Conservation (phyloP, 2,113 vertebrate genomes). For the Girardinichthys multiradiatus region DNA sequence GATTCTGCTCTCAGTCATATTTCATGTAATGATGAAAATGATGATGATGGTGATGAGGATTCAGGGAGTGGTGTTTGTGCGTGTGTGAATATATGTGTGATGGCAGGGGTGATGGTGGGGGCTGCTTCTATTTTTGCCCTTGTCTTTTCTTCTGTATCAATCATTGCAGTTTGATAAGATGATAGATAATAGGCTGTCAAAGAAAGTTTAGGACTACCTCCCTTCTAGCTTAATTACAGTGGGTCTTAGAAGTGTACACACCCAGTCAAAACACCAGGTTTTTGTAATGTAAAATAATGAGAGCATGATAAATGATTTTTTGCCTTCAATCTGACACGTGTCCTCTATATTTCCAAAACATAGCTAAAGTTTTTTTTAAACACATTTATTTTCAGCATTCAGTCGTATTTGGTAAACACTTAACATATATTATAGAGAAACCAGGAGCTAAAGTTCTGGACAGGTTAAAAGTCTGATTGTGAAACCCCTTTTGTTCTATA, state of each 20-base stretch:
- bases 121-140: constrained; percentile 73
- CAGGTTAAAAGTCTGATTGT: too few species aligned
- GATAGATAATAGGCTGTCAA: constrained; percentile 52
- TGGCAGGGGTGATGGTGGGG: constrained; percentile 22
- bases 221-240: background rate
- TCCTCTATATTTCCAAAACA: background rate
- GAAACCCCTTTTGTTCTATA: too few species aligned
- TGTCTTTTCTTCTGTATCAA: constrained; percentile 76
- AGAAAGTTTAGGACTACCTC: constrained; percentile 15
- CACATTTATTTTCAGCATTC: too few species aligned
- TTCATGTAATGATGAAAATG: constrained; percentile 82
- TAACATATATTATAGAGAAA: too few species aligned
- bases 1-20: constrained; percentile 82
- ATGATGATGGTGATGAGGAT: constrained; percentile 81
- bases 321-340: background rate
- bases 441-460: too few species aligned
- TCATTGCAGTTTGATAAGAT: constrained; percentile 63
- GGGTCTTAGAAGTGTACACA: background rate
- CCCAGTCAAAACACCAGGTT: background rate
- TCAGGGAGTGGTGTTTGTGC: constrained; percentile 34
- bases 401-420: too few species aligned
- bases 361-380: too few species aligned
- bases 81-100: constrained; percentile 8
- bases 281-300: too few species aligned
- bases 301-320: too few species aligned